Percentiles rank a stretch among this genome's conserved stretches.
phyloP scores from a whole-genome alignment of 2,113 vertebrate species.

The Arvicanthis niloticus region DNA sequence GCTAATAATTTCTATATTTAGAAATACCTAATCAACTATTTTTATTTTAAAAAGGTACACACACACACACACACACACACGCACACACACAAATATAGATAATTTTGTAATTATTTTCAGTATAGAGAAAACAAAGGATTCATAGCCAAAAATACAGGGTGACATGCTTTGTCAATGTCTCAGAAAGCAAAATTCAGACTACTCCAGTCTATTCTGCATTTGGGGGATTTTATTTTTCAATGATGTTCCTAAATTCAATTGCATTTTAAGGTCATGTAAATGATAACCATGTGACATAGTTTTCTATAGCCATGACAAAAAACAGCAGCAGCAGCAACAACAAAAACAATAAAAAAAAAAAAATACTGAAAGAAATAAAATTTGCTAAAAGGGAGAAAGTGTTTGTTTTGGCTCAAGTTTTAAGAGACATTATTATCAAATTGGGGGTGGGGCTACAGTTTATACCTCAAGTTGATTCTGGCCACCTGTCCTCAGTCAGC shows the following conservation, averaged over 20 bases:
- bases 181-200: background rate
- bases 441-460: background rate
- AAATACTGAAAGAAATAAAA: background rate
- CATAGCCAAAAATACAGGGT: background rate
- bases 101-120: background rate
- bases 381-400: background rate
- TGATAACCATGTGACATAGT: background rate
- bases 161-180: background rate
- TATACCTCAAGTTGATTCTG: background rate
- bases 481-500: background rate
- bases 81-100: background rate
- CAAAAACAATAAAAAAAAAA: no score
- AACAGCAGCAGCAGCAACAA: no score
- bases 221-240: background rate
- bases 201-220: background rate
- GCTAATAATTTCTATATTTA: background rate
- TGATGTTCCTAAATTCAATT: background rate
- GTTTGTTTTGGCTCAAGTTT: background rate
- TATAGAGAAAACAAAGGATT: background rate
- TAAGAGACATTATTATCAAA: background rate
- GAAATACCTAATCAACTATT: background rate
- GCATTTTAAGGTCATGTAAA: background rate
- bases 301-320: no score
- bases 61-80: background rate
- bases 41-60: background rate